Evolutionary conservation across 2,113 vertebrate species (phyloP), one percentile per base, ranked within the genome.

Genomic region (Epinephelus cyanopodus): DNA sequence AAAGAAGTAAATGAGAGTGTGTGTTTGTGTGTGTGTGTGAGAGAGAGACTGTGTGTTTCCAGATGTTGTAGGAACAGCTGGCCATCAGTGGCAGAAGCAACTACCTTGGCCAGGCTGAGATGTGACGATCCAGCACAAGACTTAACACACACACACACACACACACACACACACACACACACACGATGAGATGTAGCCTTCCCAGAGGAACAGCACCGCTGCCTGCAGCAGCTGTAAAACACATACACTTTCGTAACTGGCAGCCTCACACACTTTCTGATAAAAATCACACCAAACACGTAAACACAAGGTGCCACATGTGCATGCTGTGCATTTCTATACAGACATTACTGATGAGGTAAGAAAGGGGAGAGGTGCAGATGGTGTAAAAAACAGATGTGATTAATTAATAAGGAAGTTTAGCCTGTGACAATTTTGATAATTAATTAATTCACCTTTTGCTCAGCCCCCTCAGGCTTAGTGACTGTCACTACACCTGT

Each of bases 1-100:
- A 18, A 67, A 45, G 17, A 21, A 45, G 57, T 25, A 70, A 67
- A 77, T 73, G 52, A 74, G 63, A 0, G 63, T 6, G 69, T 12
- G 79, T 27, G 53, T 47, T n/a, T 25, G 39, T 66, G 47, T 19
- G 17, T 13, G 47, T 48, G 25, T 1, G 66, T 8, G 48, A 42
- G 42, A 45, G 42, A 45, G 42, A 45, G 42, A 45, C 9, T 11
- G 42, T 58, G 27, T 53, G 11, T 19, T 1, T 76, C 79, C 77
- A 87, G 78, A 88, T 86, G 83, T 81, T 56, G 58, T n/a, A 65
- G 29, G 62, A 87, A 45, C 72, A 86, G 62, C 79, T 12, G 54
- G 74, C 67, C 82, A 66, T 88, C 74, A 79, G 63, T 58, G 67
- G 62, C 54, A 66, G 45, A 21, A 60, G 62, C 53, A 67, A 42